Evolutionary conservation across 2,888 invertebrate species (phyloP).

Genomic region (Pyrocoelia pectoralis): DNA sequence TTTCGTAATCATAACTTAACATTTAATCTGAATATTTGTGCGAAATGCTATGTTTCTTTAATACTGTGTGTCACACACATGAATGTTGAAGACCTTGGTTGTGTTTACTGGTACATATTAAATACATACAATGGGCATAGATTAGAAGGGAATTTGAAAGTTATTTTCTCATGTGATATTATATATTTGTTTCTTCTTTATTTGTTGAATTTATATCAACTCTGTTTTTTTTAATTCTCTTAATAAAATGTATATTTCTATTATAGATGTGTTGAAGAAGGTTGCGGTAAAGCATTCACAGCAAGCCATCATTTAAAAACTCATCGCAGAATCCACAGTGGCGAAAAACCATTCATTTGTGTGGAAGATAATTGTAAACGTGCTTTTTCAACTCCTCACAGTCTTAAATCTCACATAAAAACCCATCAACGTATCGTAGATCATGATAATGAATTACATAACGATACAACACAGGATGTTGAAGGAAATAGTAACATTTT

Average conservation of each 20-base stretch:
- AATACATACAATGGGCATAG: too few species aligned
- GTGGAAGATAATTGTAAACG: slow-evolving; percentile 71
- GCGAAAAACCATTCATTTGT: slow-evolving; percentile 83
- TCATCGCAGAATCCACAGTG: slow-evolving; percentile 81
- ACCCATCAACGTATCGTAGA: slow-evolving; percentile 66
- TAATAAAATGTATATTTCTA: too few species aligned
- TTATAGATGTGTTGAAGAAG: slow-evolving; percentile 78
- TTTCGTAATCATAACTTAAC: too few species aligned
- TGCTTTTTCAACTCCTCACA: slow-evolving; percentile 86
- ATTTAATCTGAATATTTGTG: too few species aligned
- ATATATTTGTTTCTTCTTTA: too few species aligned
- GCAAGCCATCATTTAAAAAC: slow-evolving; percentile 95
- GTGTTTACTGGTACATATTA: too few species aligned
- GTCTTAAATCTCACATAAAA: slow-evolving; percentile 79
- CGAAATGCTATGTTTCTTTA: too few species aligned
- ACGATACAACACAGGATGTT: not conserved
- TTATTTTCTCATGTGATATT: too few species aligned
- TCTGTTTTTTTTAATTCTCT: slow-evolving; percentile 31
- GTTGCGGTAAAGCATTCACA: slow-evolving; percentile 92
- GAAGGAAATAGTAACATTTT: slow-evolving; percentile 23
- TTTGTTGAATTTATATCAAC: too few species aligned
- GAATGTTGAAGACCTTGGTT: too few species aligned
- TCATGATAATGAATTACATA: slow-evolving; percentile 8
- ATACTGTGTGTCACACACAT: too few species aligned
- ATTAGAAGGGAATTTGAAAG: too few species aligned